Evolutionary conservation across 2,113 vertebrate species (phyloP).

Genomic region (Sturnira hondurensis): DNA sequence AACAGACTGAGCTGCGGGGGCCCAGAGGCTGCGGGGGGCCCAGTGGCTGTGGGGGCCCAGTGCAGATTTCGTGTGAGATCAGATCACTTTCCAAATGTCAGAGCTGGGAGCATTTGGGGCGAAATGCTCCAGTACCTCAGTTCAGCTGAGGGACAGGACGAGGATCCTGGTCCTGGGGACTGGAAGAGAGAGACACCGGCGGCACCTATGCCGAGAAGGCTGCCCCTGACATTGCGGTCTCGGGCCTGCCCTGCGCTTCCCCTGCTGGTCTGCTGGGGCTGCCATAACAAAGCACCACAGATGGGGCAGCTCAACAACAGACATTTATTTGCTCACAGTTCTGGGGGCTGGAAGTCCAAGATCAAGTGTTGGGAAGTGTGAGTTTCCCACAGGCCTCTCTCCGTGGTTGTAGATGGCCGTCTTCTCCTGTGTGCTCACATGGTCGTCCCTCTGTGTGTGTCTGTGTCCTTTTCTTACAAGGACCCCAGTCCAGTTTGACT

Average conservation of each 20-base stretch:
- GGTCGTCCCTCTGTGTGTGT: not conserved
- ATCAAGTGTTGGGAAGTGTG: not conserved
- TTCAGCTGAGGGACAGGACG: rapidly evolving
- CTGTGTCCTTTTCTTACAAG: not conserved
- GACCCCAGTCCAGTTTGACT: not conserved
- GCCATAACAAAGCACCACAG: not conserved
- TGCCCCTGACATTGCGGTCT: rapidly evolving
- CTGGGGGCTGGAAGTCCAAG: not conserved
- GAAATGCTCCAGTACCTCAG: not conserved
- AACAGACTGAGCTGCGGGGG: not conserved
- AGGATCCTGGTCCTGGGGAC: not conserved
- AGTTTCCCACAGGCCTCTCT: not conserved
- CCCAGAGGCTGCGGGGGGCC: no score
- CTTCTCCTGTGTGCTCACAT: not conserved
- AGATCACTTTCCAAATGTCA: not conserved
- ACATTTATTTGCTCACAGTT: not conserved
- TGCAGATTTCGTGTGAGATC: not conserved
- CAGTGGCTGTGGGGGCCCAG: no score
- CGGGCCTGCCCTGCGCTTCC: no score
- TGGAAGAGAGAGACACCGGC: not conserved
- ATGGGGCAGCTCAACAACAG: rapidly evolving
- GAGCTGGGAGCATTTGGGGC: not conserved
- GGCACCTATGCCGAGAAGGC: not conserved
- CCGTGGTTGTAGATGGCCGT: rapidly evolving
- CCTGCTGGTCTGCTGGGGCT: no score